Percentiles rank a stretch among this genome's conserved stretches.
Conservation (phyloP, 2,888 invertebrate species). For the Hipparchia sbordonii region DNA sequence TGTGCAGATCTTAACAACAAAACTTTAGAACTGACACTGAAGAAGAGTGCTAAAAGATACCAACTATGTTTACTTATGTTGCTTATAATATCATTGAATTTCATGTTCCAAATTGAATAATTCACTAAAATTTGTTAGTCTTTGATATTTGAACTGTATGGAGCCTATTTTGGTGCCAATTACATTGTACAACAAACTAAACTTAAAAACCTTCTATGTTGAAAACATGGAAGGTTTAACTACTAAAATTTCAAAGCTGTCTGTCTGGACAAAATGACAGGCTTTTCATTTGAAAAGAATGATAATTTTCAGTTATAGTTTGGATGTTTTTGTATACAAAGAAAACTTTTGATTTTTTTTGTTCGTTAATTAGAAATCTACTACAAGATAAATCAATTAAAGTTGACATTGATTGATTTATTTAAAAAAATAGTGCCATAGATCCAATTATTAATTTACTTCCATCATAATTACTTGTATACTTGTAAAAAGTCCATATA, state of each 20-base stretch:
- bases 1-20: constrained; percentile 3
- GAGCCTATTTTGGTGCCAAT: constrained; percentile 2
- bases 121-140: background rate
- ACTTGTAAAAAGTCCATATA: too few species aligned
- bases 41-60: too few species aligned
- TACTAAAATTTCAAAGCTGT: background rate
- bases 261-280: background rate
- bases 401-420: background rate
- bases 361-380: too few species aligned
- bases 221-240: too few species aligned
- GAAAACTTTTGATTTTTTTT: too few species aligned
- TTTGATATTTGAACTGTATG: background rate
- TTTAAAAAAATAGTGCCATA: background rate
- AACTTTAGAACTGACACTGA: background rate
- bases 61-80: too few species aligned
- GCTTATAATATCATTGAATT: background rate
- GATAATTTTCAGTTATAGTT: too few species aligned
- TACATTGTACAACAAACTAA: background rate
- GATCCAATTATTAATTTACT: background rate
- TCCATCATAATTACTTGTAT: too few species aligned
- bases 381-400: background rate
- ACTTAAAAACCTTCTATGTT: background rate
- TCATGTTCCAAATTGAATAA: background rate
- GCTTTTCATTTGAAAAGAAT: background rate
- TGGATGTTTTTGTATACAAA: too few species aligned